phyloP scores from a whole-genome alignment of 2,888 invertebrate genomes.

The Tribolium freemani region DNA sequence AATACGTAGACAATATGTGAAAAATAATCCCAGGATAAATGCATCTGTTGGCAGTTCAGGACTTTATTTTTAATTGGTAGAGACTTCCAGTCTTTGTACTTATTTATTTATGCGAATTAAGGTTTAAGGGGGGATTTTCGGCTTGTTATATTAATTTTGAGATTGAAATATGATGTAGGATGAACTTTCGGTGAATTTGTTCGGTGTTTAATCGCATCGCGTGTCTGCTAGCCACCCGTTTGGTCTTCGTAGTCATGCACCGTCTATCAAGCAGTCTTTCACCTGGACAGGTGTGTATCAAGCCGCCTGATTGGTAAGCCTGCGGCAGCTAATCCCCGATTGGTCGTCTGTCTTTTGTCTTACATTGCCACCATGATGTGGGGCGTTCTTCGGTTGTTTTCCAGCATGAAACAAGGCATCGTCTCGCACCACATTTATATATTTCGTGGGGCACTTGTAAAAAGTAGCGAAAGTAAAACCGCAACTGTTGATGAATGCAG shows the following conservation, averaged over 20 bases:
- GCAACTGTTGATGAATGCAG: constrained; percentile 29
- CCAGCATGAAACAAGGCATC: not conserved
- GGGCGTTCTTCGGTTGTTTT: constrained; percentile 50
- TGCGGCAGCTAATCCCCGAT: constrained; percentile 57
- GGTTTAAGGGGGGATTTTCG: no score
- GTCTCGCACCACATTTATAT: not conserved
- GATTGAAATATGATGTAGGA: not conserved
- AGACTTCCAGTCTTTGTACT: no score
- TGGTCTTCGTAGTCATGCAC: constrained; percentile 12
- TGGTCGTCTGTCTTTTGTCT: constrained; percentile 62
- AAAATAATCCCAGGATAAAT: no score
- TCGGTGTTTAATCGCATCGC: not conserved
- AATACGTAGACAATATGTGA: no score
- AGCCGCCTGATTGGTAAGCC: constrained; percentile 62
- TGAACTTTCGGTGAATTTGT: not conserved
- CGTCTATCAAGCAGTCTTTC: constrained; percentile 41
- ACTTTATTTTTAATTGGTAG: no score
- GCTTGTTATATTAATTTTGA: no score
- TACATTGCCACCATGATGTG: constrained; percentile 62
- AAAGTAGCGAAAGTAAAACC: constrained; percentile 32
- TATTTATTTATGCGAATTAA: no score
- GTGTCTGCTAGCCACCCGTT: constrained; percentile 1
- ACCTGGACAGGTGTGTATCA: constrained; percentile 58
- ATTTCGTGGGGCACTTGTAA: not conserved
- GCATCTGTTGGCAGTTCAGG: no score